Evolutionary conservation across 2,797 vertebrate genomes (phyloP), one percentile per base, ranked within the genome.

Genomic region (Paedocypris micromegethes): DNA sequence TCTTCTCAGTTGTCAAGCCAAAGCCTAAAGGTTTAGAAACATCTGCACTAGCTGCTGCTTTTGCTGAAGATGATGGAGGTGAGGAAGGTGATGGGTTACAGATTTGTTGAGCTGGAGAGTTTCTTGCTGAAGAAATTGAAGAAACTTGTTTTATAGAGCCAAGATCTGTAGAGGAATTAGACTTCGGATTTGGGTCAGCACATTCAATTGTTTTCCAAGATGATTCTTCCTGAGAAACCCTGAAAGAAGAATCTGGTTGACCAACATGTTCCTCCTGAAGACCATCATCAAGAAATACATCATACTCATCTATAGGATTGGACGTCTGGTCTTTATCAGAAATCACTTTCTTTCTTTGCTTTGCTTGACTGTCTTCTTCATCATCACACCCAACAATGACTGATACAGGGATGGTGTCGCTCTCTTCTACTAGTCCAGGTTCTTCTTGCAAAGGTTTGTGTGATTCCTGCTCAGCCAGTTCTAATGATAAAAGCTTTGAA

Each of bases 391-490:
- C 84, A 79, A 58, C 72, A 70, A 80, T 83, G 74, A 86, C 8
- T 44, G 83, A 89, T 4, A 86, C 73, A n/a, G 82, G 80, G 75
- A 73, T 56, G 70, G 73, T 58, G 66, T 73, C 73, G 40, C 74
- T 72, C 70, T 76, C 58, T 47, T 75, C 58, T 8, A 38, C 50
- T 9, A 3, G n/a, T 7, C 9, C 57, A 52, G 51, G 7, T 49
- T 44, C 40, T 65, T 50, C 9, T 58, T 9, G 5, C 4, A 67
- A 41, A 60, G 9, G 42, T 43, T 39, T 60, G 5, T 55, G 6
- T 7, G 56, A 47, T 50, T 9, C 46, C 46, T 47, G 9, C 7
- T 54, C 47, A 56, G 5, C 6, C 37, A 38, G 41, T 39, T 70
- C 49, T 72, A 69, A 72, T 39, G 58, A 38, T 4, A 7, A 47